A percentile compares a stretch with the other conserved stretches of the same genome.
These are phyloP conservation scores for Ashinkailepas kermadecensis DNA, from an alignment of 2,888 invertebrate species.

Conservation along the genomic window DNA sequence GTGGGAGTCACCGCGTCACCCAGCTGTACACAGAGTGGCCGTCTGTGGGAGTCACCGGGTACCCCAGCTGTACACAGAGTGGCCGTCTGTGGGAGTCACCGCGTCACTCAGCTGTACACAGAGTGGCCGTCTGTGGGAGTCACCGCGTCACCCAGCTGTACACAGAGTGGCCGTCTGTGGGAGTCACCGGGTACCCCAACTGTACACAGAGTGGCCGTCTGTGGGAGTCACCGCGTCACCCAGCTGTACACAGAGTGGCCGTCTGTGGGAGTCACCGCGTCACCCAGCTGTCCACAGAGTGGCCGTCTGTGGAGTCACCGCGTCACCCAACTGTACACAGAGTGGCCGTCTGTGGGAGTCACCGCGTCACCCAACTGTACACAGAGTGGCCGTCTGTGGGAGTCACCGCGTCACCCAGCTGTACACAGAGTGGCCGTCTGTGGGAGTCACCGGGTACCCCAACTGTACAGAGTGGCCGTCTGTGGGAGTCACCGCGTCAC, in stretches of 20 bases:
- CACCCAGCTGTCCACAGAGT: slow-evolving; percentile 47
- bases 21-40: slow-evolving; percentile 58
- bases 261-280: slow-evolving; percentile 39
- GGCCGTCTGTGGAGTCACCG: slow-evolving; percentile 52
- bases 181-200: no score
- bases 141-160: no score
- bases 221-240: slow-evolving; percentile 21
- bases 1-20: slow-evolving; percentile 21
- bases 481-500: slow-evolving; percentile 33
- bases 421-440: slow-evolving; percentile 62
- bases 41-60: slow-evolving; percentile 38
- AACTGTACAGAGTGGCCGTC: slow-evolving; percentile 72
- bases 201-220: slow-evolving; percentile 62
- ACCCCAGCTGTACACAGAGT: slow-evolving; percentile 46
- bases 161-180: slow-evolving; percentile 62
- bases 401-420: no score
- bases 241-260: slow-evolving; percentile 58
- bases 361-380: no score
- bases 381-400: slow-evolving; percentile 62
- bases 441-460: no score
- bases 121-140: slow-evolving; percentile 61
- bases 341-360: slow-evolving; percentile 60
- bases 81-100: slow-evolving; percentile 52
- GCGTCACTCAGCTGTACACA: no score
- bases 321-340: no score